Conservation (phyloP, 2,888 invertebrate genomes). For the Teleiodes luculella region DNA sequence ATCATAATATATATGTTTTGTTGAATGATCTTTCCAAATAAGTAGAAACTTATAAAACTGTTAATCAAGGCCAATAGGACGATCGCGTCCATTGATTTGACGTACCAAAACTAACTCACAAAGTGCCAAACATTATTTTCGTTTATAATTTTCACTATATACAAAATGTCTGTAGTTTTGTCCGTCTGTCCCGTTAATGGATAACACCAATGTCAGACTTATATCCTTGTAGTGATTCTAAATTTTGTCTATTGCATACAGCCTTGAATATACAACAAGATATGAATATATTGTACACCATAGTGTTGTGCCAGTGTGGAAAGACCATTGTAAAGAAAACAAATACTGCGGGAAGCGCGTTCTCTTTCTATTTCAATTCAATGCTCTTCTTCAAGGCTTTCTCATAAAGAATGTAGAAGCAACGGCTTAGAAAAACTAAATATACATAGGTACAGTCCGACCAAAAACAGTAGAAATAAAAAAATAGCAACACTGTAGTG, state of each 20-base stretch:
- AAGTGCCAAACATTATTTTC: conserved; percentile 46
- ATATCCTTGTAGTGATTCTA: conserved; percentile 60
- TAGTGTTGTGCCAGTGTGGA: no score
- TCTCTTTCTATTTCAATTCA: no score
- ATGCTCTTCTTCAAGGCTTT: not conserved
- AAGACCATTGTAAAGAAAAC: no score
- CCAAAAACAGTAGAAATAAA: no score
- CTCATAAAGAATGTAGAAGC: not conserved
- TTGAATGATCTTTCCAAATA: no score
- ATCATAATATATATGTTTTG: no score
- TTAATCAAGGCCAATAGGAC: no score
- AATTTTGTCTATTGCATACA: conserved; percentile 42
- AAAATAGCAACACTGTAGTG: no score
- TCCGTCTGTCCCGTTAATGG: conserved; percentile 50
- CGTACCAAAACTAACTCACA: conserved; percentile 21
- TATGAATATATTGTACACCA: not conserved
- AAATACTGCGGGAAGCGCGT: no score
- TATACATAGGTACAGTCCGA: no score
- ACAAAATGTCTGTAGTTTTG: conserved; percentile 25
- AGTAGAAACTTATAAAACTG: no score
- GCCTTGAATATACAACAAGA: conserved; percentile 37
- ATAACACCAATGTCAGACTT: conserved; percentile 71
- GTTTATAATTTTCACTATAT: conserved; percentile 29
- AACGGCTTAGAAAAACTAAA: no score
- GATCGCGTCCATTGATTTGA: not conserved